Evolutionary conservation across 2,113 vertebrate genomes (phyloP), one percentile per base, ranked within the genome.

Genomic region (Pteruthius melanotis): DNA sequence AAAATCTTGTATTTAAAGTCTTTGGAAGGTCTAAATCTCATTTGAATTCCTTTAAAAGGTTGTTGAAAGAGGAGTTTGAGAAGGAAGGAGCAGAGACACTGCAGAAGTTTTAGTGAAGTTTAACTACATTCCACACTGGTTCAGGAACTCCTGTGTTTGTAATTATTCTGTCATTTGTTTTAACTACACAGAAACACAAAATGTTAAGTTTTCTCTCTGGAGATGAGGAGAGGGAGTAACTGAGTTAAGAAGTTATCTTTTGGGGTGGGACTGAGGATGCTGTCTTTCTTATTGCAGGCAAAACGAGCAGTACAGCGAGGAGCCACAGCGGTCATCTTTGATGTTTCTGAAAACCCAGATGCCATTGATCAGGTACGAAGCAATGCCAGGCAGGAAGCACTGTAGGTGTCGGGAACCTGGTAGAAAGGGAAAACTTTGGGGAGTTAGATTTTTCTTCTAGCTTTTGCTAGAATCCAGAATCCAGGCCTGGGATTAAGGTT

Each of bases 311-410:
- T 99, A 33, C 99, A 99, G 96, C 98, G 99, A 65, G 99, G 99
- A 94, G 99, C 99, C 59, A 99, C 99, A 1, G 99, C 99, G 2
- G 99, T 99, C 97, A 99, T 99, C 98, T 99, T 99, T 83, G 99
- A 99, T 82, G 99, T 99, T 83, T 99, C 99, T 2, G 99, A 99
- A 98, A 99, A 99, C 93, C 99, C 99, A 54, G 99, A 99, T 90
- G 99, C 99, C 94, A 99, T 99, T 63, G 99, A 99, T 97, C 99
- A 99, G 98, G 99, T 99, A 97, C 42, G 98, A 52, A 87, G 74
- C 74, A 69, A 78, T 40, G 37, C 9, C n/a, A 65, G 49, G 49
- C 70, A 82, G 59, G 56, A 77, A 54, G 71, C 37, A 70, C 24
- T 1, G 28, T 22, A 71, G 50, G 33, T 79, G 49, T 20, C 13